Base-by-base conservation (phyloP, 2,888 invertebrate species). In the Scelioninae gen. 1 region DNA sequence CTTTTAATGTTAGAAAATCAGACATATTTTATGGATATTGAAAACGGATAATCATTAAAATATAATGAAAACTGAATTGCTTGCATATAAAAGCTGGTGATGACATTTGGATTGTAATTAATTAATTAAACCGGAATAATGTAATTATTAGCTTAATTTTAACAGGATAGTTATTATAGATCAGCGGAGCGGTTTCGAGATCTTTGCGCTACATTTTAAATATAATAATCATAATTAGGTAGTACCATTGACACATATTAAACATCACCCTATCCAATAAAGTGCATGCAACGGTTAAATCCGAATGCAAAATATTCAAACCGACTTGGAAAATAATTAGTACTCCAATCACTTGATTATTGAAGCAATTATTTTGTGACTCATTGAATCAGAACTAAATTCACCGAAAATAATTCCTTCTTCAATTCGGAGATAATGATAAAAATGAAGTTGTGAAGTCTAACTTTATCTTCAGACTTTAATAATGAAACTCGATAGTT, bases 91-190 rank as follows among this genome's bases (percentile, higher is more conserved):
- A 49, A 49, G 47, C 34, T 7, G 10, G 3, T 34, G 34, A 10
- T 16, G 47, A 15, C 47, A 16, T 49, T 49, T 16, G 16, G 47
- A 13, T 49, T 49, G 47, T 49, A 49, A 49, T 49, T 51, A 51
- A 51, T 51, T 51, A 51, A 51, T 51, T 51, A 51, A 29, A 51
- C 51, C 51, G 31, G 11, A 23, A 51, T 51, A 51, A 51, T 51
- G 51, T 29, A 51, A 51, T 29, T 23, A 51, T 29, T 29, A 29
- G 29, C 51, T 29, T 29, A 51, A 51, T 51, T 51, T 51, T 51
- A 51, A 29, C 29, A 2, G 29, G 31, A 9, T 51, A 51, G 4
- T 23, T 23, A 51, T 51, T 51, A 51, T 29, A 29, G 51, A 10
- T 29, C 29, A 34, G 7, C 34, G 34, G 5, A 34, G 51, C 29